Base-by-base conservation (phyloP, 2,797 vertebrate species). In the Alcedo atthis region DNA sequence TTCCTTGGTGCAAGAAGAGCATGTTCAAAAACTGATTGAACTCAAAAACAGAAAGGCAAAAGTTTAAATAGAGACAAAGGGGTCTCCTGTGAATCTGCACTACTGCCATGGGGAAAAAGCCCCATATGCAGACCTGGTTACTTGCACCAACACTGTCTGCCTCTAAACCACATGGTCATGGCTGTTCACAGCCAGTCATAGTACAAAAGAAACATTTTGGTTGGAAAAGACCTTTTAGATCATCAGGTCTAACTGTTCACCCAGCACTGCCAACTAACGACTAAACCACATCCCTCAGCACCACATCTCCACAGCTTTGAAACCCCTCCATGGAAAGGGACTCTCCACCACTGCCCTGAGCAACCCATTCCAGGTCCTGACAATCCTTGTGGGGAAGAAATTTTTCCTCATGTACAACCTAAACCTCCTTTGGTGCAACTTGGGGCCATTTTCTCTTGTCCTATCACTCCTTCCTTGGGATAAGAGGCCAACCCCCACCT, bases 91-190 rank as follows among this genome's bases (percentile, higher is more conserved):
- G 30, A 26, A 15, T 6, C 22, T 37, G 14, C 45, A 7, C 45
- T 16, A 8, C 49, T 25, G 22, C 45, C 28, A 2, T 0, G 5
- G 6, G 18, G 8, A 28, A 21, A 15, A 30, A 61, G 6, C 0
- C 2, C 8, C 21, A 40, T 0, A 3, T 6, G 0, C 46, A 46
- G 55, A 22, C 1, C 35, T 42, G 33, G 46, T 2, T 5, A 2
- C 24, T 26, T 45, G 57, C 51, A 14, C 55, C 26, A 24, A 0
- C 13, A 6, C 25, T 6, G 9, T 7, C 46, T 55, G n/a, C 35
- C 40, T 21, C 8, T 2, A 3, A 21, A 16, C 4, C 22, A 6
- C 11, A 4, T 0, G 1, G 37, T 63, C 54, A 48, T 43, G 6
- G 15, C 57, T 64, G 0, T 8, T 70, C 26, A 3, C 1, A 1